Base-by-base conservation (phyloP, 2,888 invertebrate genomes). In the Eupithecia exiguata region DNA sequence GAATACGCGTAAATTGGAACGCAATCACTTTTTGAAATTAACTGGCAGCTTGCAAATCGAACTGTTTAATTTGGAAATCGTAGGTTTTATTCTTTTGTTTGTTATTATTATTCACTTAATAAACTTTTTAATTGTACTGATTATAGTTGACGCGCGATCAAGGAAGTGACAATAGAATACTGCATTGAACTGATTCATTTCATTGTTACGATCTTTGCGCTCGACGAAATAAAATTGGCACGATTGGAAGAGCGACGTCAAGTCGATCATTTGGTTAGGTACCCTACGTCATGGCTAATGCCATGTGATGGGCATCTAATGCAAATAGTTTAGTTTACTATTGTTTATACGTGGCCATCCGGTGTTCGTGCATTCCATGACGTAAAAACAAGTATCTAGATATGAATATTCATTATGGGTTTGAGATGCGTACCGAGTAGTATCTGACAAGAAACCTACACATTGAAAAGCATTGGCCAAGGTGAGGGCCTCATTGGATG, bases 141-240 rank as follows among this genome's bases (percentile, higher is more conserved):
- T 46, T 71, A 40, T 70, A 63, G 72, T 49, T 70, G 63, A 76
- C 43, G 70, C 65, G 74, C 68, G 80, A 81, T 38, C 77, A 79
- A 80, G 86, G 87, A 87, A 86, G 86, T 84, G 79, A 74, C 79
- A 81, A 76, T 78, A 69, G 68, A 40, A 74, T 74, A 85, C 85
- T 86, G 85, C 86, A 76, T 84, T 77, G 77, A 66, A 66, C 40
- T 21, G 25, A 66, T 16, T 40, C 66, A 83, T 83, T 79, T 68
- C 77, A 79, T 79, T 71, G 76, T 80, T 81, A 76, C 72, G 25
- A 58, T 58, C 58, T 70, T 70, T 69, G 62, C 69, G 70, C 40
- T 78, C 79, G 78, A 69, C 74, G 79, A 79, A 81, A 84, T 76
- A 71, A 75, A 75, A 35, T 75, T 86, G 87, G 87, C 84, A 85